Percentiles rank a stretch among this genome's conserved stretches.
phyloP scores from a whole-genome alignment of 2,113 vertebrate genomes.

The Loxodonta africana region DNA sequence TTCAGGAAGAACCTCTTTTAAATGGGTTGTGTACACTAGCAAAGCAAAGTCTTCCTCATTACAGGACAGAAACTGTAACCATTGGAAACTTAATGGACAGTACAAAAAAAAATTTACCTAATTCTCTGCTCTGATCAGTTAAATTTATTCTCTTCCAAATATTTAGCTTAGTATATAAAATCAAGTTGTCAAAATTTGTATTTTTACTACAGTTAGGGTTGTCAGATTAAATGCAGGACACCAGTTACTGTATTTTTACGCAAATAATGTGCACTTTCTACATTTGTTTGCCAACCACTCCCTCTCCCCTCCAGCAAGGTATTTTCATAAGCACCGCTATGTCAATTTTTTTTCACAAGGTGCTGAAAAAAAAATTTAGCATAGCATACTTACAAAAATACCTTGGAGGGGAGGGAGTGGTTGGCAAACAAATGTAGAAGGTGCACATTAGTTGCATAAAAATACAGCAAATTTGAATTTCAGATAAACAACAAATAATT shows the following conservation, averaged over 20 bases:
- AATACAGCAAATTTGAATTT: conserved; percentile 26
- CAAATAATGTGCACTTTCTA: too few species aligned
- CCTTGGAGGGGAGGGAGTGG: too few species aligned
- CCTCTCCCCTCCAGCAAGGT: too few species aligned
- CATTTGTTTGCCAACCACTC: too few species aligned
- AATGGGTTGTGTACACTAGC: conserved; percentile 27
- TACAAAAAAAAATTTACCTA: conserved; percentile 34
- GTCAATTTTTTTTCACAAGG: too few species aligned
- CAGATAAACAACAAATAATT: conserved; percentile 51
- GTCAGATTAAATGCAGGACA: conserved; percentile 40
- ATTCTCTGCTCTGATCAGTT: conserved; percentile 39
- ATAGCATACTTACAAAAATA: too few species aligned
- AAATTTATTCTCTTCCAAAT: conserved; percentile 71
- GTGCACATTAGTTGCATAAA: too few species aligned
- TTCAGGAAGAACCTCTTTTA: conserved; percentile 66
- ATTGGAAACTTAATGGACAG: conserved; percentile 47
- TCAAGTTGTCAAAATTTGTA: conserved; percentile 4
- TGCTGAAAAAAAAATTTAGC: too few species aligned
- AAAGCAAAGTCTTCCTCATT: conserved; percentile 48
- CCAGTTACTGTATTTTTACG: neutral
- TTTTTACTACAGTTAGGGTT: conserved; percentile 53
- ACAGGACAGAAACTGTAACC: conserved; percentile 31
- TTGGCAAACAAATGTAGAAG: too few species aligned
- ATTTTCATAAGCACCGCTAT: too few species aligned
- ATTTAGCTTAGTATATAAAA: conserved; percentile 46